Evolutionary conservation across 2,797 vertebrate genomes (phyloP), one percentile per base, ranked within the genome.

Genomic region (Galago senegalensis): DNA sequence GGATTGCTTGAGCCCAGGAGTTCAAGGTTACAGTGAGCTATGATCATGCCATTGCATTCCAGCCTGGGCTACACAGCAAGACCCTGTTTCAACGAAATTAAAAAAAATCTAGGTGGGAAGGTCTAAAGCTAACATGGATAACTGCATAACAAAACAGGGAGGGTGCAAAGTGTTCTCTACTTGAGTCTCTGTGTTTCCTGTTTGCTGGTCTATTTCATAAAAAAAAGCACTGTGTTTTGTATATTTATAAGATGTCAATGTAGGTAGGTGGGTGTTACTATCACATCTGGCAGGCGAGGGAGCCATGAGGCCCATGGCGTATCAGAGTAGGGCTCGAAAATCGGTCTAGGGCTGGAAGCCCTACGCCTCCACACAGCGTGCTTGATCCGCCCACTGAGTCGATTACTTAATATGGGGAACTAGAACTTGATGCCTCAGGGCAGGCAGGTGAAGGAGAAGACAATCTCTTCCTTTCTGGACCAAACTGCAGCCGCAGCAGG

Each of bases 381-480:
- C 49, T 53, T 1, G 2, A 14, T 53, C 49, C 49, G 13, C 12
- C 3, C 49, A 53, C 7, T 56, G 58, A 18, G 29, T 14, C 1
- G 34, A 20, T 63, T 25, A 60, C 27, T 27, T 46, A 76, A 85
- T 89, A 56, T 29, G 3, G 13, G 91, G 87, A 93, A 82, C 75
- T 12, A 73, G 77, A 70, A 58, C 82, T 37, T 20, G 84, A 83
- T 3, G 56, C 43, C 4, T 5, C 4, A 11, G 75, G 80, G 87
- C 7, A 49, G 61, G 73, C 9, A 49, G 87, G 56, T 16, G 31
- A 31, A 91, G 34, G 80, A 87, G 91, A 58, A 61, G 82, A 58
- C 72, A 5, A 7, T 61, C 25, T 82, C 96, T 92, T 93, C 91
- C 93, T 56, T 79, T 93, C 56, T 69, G 94, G 88, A 81, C 53